Evolutionary conservation across 2,888 invertebrate species (phyloP), one percentile per base, ranked within the genome.

Genomic region (Drosophila kokeensis): DNA sequence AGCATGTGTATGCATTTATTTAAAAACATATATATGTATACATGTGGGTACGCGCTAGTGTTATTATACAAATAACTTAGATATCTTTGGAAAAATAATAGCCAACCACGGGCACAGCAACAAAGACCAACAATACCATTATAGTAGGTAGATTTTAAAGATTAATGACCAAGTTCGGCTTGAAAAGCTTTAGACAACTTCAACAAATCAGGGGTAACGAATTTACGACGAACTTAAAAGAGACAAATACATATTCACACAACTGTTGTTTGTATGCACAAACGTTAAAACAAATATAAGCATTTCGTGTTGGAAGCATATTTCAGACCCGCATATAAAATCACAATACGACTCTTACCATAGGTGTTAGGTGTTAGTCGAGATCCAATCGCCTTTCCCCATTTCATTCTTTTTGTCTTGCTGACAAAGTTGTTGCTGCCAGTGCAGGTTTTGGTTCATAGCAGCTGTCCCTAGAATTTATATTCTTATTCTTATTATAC

Each of bases 71-170:
- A 50, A 71, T 38, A 58, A 38, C 61, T 62, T 48, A 74, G 53
- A 66, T 52, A 55, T 50, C 55, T 80, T 62, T 75, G 66, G 69
- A 67, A 60, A 67, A 50, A 57, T 48, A 55, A 71, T 57, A 32
- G 68, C 21, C 54, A 67, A 55, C 45, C 45, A 60, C 24, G 49
- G 57, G 52, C 32, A 58, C 53, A 72, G 32, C 59, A 72, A 69
- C 54, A 69, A 54, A 66, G 66, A 52, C 72, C 67, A 75, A 85
- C 78, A 85, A 85, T 73, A 78, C 83, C 58, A 74, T 82, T 73
- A 76, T 71, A 85, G 76, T 76, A 82, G 90, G 77, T 87, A 82
- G 90, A 90, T 90, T 88, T 77, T 78, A 63, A 85, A 86, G 86
- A 86, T 86, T 90, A 86, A 86, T 90, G 86, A 90, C 82, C 76